Base-by-base conservation (phyloP, 2,113 vertebrate species). In the Larimichthys polyactis region DNA sequence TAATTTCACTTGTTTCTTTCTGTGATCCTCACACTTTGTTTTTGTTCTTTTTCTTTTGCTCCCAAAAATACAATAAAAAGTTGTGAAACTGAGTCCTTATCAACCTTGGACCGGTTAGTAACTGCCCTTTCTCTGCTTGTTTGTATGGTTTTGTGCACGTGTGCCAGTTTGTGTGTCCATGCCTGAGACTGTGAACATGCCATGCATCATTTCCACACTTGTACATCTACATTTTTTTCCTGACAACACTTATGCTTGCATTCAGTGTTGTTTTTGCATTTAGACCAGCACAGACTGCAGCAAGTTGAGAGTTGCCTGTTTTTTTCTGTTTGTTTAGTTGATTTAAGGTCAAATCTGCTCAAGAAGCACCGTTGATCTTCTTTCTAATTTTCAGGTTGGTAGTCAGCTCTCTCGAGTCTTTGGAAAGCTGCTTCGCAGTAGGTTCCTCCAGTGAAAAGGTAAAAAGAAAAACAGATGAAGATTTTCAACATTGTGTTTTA, bases 71-170 rank as follows among this genome's bases (percentile, higher is more conserved):
- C 91, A 92, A 94, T 92, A 93, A 94, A 94, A 99, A 99, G 98
- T 99, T 98, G 97, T 97, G 98, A 99, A 96, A 98, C 97, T 97
- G 98, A 99, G 97, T 98, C 98, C 96, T 96, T 99, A 97, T 99
- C 97, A 94, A 97, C 96, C 95, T 96, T 99, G 97, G 98, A 99
- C 97, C 97, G 98, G 98, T 99, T 97, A 99, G 98, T 99, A 99
- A 94, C 94, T 95, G 96, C 96, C 95, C 87, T 93, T 93, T 91
- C 89, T 93, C 88, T 93, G 91, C 90, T 93, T 90, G 92, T 86
- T 92, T 91, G 91, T 89, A 75, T 89, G 83, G 81, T 91, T 91
- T 92, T 89, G 87, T 93, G 90, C 87, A 87, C 51, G 91, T 87
- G 71, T 94, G 89, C 83, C 78, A 88, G 71, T 78, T 84, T 92